Conservation (phyloP, 2,113 vertebrate genomes). For the Onychostruthus taczanowskii region DNA sequence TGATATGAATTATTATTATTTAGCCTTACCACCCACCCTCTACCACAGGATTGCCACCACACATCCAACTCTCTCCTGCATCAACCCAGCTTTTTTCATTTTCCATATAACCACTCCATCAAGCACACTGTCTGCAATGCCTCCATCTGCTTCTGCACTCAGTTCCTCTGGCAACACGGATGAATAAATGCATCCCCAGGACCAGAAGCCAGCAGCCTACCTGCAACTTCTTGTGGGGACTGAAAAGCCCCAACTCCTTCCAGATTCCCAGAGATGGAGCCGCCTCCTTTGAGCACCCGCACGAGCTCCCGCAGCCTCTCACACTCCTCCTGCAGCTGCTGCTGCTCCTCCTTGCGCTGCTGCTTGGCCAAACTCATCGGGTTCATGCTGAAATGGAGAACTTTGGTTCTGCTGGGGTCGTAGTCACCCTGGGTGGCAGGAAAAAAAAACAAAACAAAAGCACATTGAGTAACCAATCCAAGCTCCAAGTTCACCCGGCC, state of each 20-base stretch:
- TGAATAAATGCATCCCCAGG: not conserved
- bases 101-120: not conserved
- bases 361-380: slow-evolving; percentile 82
- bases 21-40: not conserved
- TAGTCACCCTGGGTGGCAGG: slow-evolving; percentile 81
- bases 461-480: not conserved
- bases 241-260: slow-evolving; percentile 73
- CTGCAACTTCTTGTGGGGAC: slow-evolving; percentile 85
- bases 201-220: slow-evolving; percentile 69
- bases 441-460: not conserved
- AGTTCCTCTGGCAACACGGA: not conserved
- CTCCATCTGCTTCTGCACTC: not conserved
- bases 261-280: slow-evolving; percentile 36
- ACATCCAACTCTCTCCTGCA: not conserved
- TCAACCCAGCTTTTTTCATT: not conserved
- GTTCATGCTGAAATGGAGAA: slow-evolving; percentile 90
- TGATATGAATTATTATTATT: not conserved
- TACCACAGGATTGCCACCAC: not conserved
- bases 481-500: not conserved
- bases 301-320: slow-evolving; percentile 80
- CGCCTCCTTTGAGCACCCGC: slow-evolving; percentile 75
- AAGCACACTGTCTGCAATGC: not conserved
- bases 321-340: slow-evolving; percentile 82
- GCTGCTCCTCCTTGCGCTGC: slow-evolving; percentile 80
- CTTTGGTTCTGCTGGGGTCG: slow-evolving; percentile 85